Conservation (phyloP, 2,888 invertebrate species). For the Epistrophe eligans region DNA sequence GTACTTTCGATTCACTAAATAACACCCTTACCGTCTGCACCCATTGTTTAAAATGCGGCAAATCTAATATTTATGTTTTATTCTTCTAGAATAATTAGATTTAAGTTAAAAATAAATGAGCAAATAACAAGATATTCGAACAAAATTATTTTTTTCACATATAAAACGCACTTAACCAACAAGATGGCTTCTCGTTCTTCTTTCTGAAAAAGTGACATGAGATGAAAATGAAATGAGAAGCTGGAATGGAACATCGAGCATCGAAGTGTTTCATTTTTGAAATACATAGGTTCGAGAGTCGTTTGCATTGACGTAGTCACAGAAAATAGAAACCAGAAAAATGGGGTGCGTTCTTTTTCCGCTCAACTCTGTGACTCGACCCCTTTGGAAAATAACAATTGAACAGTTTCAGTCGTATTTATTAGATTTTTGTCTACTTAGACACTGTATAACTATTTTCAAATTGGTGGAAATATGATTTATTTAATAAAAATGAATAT, state of each 20-base stretch:
- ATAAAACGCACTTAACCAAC: conserved; percentile 15
- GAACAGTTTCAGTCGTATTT: no score
- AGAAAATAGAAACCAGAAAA: no score
- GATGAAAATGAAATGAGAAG: not conserved
- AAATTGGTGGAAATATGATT: no score
- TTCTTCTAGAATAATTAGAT: not conserved
- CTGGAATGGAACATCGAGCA: not conserved
- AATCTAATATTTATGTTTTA: not conserved
- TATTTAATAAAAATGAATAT: no score
- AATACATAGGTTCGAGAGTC: not conserved
- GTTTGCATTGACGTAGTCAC: not conserved
- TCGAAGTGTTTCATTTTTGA: not conserved
- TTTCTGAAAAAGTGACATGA: not conserved
- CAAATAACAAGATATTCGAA: not conserved
- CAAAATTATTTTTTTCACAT: not conserved
- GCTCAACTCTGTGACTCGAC: no score
- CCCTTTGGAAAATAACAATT: no score
- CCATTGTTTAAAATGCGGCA: conserved; percentile 31
- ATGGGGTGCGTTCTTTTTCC: no score
- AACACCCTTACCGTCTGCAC: conserved; percentile 64
- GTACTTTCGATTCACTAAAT: not conserved
- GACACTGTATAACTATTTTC: no score
- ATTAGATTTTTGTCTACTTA: no score
- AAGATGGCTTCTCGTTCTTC: conserved; percentile 23
- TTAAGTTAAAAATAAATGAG: not conserved